Conservation (phyloP, 2,888 invertebrate genomes). For the Paralinhomoeus sp. region DNA sequence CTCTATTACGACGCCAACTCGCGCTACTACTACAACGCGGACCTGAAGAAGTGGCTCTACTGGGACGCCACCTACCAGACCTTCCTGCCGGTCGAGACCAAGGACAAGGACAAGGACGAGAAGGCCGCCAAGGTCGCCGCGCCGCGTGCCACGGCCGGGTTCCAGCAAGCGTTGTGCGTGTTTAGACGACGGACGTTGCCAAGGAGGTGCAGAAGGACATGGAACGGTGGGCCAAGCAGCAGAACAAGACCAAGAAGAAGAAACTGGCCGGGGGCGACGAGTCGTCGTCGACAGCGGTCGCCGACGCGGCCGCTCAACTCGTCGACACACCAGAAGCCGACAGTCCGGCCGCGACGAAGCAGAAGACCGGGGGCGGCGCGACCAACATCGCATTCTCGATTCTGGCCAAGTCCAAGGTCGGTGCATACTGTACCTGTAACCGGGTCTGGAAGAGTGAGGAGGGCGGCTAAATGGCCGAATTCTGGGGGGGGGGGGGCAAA, state of each 20-base stretch:
- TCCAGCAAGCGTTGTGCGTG: too few species aligned
- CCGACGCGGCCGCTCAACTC: too few species aligned
- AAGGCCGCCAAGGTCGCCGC: conserved; percentile 26
- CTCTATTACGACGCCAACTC: conserved; percentile 69
- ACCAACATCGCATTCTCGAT: too few species aligned
- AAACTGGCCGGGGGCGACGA: conserved; percentile 14
- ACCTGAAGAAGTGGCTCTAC: conserved; percentile 69
- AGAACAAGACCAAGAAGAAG: conserved; percentile 63
- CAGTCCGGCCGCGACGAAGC: not conserved
- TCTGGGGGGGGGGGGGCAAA: too few species aligned
- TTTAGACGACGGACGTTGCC: conserved; percentile 11
- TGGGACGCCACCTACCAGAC: conserved; percentile 47
- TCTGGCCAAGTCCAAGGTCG: not conserved
- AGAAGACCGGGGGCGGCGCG: not conserved
- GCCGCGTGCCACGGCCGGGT: too few species aligned
- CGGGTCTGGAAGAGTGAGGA: too few species aligned
- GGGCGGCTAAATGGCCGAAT: too few species aligned
- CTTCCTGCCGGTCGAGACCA: conserved; percentile 29
- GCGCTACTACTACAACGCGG: conserved; percentile 72
- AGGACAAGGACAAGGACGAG: conserved; percentile 42
- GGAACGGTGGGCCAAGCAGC: conserved; percentile 82
- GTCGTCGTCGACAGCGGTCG: not conserved
- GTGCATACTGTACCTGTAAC: too few species aligned
- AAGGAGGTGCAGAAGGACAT: conserved; percentile 39
- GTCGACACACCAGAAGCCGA: too few species aligned